These are phyloP conservation scores for Ptyas mucosa DNA, from an alignment of 2,113 vertebrate species.

Conservation along the genomic window DNA sequence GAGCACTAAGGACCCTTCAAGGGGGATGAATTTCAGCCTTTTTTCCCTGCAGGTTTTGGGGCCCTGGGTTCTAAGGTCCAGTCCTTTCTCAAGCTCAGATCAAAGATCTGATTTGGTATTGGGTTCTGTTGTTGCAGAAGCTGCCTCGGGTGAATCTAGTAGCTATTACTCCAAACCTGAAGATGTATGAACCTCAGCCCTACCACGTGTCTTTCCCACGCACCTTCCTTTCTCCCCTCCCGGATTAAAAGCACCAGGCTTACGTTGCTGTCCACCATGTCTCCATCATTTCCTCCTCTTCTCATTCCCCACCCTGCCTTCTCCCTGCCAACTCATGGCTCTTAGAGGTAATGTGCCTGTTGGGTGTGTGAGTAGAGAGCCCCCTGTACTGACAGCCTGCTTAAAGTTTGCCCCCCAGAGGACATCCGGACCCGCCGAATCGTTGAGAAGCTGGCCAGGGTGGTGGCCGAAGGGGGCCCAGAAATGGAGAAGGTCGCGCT, in stretches of 20 bases:
- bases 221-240: background rate
- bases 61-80: background rate
- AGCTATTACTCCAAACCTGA: background rate
- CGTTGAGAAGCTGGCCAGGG: conserved; percentile 92
- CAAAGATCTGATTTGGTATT: background rate
- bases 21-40: background rate
- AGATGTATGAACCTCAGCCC: background rate
- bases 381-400: conserved; percentile 93
- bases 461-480: conserved; percentile 91
- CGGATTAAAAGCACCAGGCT: background rate
- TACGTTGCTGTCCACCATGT: background rate
- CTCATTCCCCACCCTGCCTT: conserved; percentile 49
- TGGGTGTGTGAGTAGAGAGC: conserved; percentile 79
- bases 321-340: conserved; percentile 58
- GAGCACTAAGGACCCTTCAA: background rate
- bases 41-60: background rate
- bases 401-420: conserved; percentile 99
- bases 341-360: conserved; percentile 74
- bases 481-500: conserved; percentile 89
- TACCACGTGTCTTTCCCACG: background rate
- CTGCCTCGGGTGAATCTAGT: background rate
- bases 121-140: background rate
- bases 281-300: conserved; percentile 56
- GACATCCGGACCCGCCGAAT: conserved; percentile 86
- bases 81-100: background rate